Conservation (phyloP, 2,113 vertebrate genomes). For the Megaleporinus macrocephalus region DNA sequence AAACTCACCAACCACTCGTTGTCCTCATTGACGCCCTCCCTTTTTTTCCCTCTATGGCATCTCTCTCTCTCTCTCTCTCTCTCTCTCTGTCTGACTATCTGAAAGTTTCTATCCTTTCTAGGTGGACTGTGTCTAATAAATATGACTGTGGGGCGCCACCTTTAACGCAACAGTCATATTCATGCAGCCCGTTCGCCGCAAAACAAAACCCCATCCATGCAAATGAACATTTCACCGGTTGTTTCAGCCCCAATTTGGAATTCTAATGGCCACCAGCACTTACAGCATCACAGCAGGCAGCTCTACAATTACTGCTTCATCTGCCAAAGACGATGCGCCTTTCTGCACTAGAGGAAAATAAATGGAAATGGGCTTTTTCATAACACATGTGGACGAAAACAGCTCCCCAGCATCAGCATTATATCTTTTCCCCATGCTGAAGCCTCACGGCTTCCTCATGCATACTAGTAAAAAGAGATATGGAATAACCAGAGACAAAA, state of each 20-base stretch:
- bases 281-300: conserved; percentile 31
- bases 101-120: background rate
- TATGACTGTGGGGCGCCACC: background rate
- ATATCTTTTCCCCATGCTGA: background rate
- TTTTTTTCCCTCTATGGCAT: background rate
- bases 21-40: background rate
- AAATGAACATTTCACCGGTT: conserved; percentile 21
- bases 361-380: conserved; percentile 17
- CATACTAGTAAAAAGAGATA: background rate
- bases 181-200: conserved; percentile 3
- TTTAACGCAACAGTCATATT: background rate
- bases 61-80: background rate
- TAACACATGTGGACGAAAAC: conserved; percentile 5
- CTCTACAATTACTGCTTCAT: conserved; percentile 20
- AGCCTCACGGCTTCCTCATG: conserved; percentile 10
- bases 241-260: conserved; percentile 13
- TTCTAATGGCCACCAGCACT: conserved; percentile 18
- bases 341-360: conserved; percentile 8
- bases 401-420: conserved; percentile 2
- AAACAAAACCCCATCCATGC: conserved; percentile 5
- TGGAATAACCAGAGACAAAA: conserved; percentile 7
- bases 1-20: conserved; percentile 9
- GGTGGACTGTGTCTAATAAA: background rate
- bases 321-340: conserved; percentile 5
- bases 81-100: background rate